A percentile compares a stretch with the other conserved stretches of the same genome.
Conservation (phyloP, 2,797 vertebrate species). For the Liasis olivaceus region DNA sequence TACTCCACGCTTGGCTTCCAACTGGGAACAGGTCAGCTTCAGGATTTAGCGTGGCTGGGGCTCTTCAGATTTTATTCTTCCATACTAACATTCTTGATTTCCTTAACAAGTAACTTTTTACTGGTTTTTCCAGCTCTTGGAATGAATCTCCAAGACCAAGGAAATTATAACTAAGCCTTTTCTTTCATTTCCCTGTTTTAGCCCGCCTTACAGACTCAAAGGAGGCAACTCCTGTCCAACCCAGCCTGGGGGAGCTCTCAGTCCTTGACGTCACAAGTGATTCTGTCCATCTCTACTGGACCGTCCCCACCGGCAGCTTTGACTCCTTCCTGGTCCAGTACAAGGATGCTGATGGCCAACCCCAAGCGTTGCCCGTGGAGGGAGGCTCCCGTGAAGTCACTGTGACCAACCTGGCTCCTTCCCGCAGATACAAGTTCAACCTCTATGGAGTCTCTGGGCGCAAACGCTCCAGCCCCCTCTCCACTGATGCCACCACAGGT, state of each 20-base stretch:
- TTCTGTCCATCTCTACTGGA: slow-evolving; percentile 61
- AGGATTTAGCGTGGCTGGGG: not conserved
- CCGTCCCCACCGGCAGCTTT: slow-evolving; percentile 37
- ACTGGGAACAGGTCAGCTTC: slow-evolving; percentile 31
- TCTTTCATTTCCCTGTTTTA: not conserved
- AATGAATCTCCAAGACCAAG: not conserved
- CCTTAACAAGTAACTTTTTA: not conserved
- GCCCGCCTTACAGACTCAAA: not conserved
- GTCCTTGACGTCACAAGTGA: slow-evolving; percentile 18
- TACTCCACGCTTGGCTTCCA: too few species aligned
- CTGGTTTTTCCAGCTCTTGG: not conserved
- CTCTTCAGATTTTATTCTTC: not conserved
- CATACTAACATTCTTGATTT: not conserved
- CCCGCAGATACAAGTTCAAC: too few species aligned
- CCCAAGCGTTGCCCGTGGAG: slow-evolving; percentile 51
- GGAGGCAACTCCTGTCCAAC: not conserved
- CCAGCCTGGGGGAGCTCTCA: slow-evolving; percentile 25
- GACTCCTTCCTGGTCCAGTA: slow-evolving; percentile 55
- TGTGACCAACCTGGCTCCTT: slow-evolving; percentile 48
- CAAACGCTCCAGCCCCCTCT: slow-evolving; percentile 51
- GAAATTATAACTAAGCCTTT: not conserved
- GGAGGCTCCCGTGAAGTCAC: slow-evolving; percentile 37
- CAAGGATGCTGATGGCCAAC: slow-evolving; percentile 43
- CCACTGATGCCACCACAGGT: slow-evolving; percentile 52
- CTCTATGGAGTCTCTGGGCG: slow-evolving; percentile 60